Evolutionary conservation across 2,797 vertebrate species (phyloP).

Genomic region (Podarcis lilfordi): DNA sequence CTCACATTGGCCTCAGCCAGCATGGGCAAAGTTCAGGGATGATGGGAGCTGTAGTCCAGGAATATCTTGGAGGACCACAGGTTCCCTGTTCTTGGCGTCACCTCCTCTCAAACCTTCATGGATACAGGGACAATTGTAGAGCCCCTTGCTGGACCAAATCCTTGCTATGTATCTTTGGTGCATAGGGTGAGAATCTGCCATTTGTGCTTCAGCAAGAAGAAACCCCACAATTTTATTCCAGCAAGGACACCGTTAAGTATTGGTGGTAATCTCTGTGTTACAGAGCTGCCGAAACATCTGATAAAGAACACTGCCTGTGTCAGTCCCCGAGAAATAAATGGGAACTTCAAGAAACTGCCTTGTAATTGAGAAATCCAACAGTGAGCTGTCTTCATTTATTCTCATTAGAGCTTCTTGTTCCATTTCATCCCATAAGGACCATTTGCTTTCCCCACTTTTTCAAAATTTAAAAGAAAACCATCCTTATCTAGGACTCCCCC

Average conservation of each 20-base stretch:
- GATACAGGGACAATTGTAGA: not conserved
- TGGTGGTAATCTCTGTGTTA: not conserved
- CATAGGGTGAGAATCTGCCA: not conserved
- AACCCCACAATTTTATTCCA: not conserved
- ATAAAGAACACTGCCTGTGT: rapidly evolving
- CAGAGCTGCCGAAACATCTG: conserved; percentile 31
- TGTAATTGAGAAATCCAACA: not conserved
- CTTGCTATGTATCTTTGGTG: not conserved
- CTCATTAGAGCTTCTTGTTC: not conserved
- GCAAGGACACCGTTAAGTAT: not conserved
- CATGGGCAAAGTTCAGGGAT: no score
- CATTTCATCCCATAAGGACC: conserved; percentile 28
- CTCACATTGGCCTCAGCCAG: no score
- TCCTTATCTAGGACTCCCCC: not conserved
- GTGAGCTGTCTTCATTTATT: not conserved
- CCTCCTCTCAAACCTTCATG: not conserved
- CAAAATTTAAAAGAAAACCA: not conserved
- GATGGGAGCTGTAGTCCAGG: no score
- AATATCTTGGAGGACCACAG: no score
- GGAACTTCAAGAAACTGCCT: conserved; percentile 15
- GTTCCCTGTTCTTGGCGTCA: no score
- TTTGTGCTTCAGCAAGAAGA: not conserved
- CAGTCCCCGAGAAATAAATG: conserved; percentile 24
- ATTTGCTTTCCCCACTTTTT: conserved; percentile 1
- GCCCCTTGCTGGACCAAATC: not conserved